Base-by-base conservation (phyloP, 2,797 vertebrate species). In the Micrastur ruficollis region DNA sequence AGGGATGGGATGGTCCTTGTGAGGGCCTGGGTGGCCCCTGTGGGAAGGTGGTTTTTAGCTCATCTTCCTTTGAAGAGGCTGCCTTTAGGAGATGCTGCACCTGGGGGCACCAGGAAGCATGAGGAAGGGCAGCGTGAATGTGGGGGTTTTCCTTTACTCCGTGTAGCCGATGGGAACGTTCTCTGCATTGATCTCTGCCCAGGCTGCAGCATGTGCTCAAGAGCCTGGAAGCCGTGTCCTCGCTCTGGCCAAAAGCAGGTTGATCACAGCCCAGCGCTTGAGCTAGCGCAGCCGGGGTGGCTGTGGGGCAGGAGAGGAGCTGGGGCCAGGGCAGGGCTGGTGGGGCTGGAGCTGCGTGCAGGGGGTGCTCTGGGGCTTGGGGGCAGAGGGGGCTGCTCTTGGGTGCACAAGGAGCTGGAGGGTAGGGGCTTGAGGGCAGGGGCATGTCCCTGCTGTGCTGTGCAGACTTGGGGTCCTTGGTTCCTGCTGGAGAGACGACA, bases 51-150 rank as follows among this genome's bases (percentile, higher is more conserved):
- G 2, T 13, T 42, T 62, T 16, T 19, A 29, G 34, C 50, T 63
- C 36, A 0, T 5, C 4, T 32, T 47, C 46, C 38, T 34, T 22
- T 2, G 10, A 9, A 34, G 22, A 61, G 22, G 46, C 53, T n/a
- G 53, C 17, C 31, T 29, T 52, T 2, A 2, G 53, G 71, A 11
- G 9, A 4, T 0, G 9, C 49, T 74, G 75, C 67, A 36, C 38
- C 8, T 2, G 3, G 21, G 17, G 7, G 15, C 18, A 7, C 25
- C 23, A 15, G 63, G 47, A 56, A 46, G 38, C 25, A 16, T 3
- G 1, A 2, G 15, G 53, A 29, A 47, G 34, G 40, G 19, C 38
- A 13, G 6, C 2, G 2, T 10, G 15, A 23, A 47, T 4, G 6
- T 32, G 6, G 9, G 47, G 40, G 22, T 23, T 49, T 47, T 36